Conservation (phyloP, 2,797 vertebrate genomes). For the Natrix natrix region DNA sequence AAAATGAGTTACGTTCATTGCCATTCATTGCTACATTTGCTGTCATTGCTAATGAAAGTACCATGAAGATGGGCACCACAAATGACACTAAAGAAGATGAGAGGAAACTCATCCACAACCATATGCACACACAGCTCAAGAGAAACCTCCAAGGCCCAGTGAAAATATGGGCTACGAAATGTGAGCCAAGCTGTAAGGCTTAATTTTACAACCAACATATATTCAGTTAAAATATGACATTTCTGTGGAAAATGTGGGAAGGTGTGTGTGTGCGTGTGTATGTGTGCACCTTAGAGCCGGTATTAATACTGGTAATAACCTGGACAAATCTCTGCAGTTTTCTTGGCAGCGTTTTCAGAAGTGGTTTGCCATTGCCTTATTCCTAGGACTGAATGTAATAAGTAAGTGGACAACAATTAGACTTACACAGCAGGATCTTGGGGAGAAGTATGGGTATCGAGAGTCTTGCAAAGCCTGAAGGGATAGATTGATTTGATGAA, state of each 20-base stretch:
- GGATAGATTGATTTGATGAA: background rate
- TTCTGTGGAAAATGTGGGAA: background rate
- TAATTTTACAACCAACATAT: background rate
- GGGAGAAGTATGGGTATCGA: background rate
- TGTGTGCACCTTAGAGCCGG: background rate
- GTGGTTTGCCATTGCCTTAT: background rate
- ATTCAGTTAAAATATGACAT: background rate
- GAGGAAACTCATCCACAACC: background rate
- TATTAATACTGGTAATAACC: background rate
- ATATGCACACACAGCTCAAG: background rate
- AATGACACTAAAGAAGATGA: background rate
- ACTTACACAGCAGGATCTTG: background rate
- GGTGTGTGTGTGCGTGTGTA: accelerated
- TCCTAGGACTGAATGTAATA: background rate
- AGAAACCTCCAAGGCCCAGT: background rate
- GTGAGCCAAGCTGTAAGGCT: background rate
- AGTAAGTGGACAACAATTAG: background rate
- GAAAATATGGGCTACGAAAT: background rate
- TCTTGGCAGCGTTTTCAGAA: background rate
- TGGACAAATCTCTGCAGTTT: background rate
- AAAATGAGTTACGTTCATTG: constrained; percentile 1
- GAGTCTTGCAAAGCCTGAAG: background rate
- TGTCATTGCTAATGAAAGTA: background rate
- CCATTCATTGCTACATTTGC: constrained; percentile 8
- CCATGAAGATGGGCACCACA: background rate